phyloP scores from a whole-genome alignment of 2,888 invertebrate genomes.

The Leuctra nigra region DNA sequence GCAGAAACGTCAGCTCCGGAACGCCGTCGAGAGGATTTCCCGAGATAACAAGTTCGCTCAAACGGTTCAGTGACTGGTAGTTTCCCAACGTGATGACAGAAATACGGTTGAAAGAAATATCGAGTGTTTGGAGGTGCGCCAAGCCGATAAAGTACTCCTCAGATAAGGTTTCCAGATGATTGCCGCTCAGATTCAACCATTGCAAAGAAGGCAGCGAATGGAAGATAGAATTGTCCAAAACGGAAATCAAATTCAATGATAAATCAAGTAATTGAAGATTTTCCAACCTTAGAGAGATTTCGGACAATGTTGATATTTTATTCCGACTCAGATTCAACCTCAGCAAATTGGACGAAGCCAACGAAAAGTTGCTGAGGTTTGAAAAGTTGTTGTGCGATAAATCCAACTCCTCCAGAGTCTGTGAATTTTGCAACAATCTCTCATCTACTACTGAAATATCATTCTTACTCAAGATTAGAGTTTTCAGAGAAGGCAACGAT shows the following conservation, averaged over 20 bases:
- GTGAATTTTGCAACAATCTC: constrained; percentile 5
- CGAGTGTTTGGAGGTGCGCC: constrained; percentile 57
- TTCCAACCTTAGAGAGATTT: constrained; percentile 52
- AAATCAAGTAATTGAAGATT: constrained; percentile 62
- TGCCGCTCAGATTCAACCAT: constrained; percentile 64
- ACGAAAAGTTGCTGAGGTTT: constrained; percentile 32
- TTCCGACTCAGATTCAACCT: constrained; percentile 65
- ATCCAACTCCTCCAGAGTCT: constrained; percentile 30
- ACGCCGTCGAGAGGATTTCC: constrained; percentile 59
- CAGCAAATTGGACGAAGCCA: constrained; percentile 36
- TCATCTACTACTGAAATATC: not conserved
- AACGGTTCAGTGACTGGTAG: constrained; percentile 63
- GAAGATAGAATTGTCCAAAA: constrained; percentile 50
- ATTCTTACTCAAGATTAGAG: constrained; percentile 11
- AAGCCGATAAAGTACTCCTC: constrained; percentile 58
- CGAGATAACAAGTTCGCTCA: constrained; percentile 69
- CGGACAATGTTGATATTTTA: constrained; percentile 49
- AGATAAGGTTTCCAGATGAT: constrained; percentile 55
- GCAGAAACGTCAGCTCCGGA: constrained; percentile 42
- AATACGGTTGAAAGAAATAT: constrained; percentile 62
- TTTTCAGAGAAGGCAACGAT: constrained; percentile 9
- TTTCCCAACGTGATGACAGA: constrained; percentile 53
- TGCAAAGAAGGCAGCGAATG: constrained; percentile 53
- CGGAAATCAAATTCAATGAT: constrained; percentile 57
- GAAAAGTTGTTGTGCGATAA: constrained; percentile 36